phyloP scores from a whole-genome alignment of 2,113 vertebrate genomes.

The Passer montanus region DNA sequence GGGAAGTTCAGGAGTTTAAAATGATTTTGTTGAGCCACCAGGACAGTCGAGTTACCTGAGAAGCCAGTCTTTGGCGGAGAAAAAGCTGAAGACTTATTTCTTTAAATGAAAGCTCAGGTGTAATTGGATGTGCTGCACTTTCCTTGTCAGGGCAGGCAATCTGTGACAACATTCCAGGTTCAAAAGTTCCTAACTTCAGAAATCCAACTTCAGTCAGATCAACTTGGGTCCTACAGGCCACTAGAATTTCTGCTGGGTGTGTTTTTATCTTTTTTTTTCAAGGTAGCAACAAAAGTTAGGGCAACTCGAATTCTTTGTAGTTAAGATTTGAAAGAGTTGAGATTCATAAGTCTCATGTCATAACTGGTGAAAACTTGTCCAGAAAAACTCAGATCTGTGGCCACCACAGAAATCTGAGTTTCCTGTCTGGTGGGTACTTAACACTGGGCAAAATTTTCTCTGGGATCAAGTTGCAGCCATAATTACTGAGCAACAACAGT shows the following conservation, averaged over 20 bases:
- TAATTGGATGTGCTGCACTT: slow-evolving; percentile 57
- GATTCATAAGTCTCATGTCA: neutral
- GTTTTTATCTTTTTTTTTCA: slow-evolving; percentile 31
- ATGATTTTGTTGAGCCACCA: neutral
- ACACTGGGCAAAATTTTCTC: neutral
- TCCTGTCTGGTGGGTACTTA: neutral
- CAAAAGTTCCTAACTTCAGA: slow-evolving; percentile 58
- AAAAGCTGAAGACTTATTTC: neutral
- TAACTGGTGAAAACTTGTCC: neutral
- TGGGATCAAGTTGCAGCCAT: neutral
- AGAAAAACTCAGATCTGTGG: neutral
- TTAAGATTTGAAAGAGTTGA: neutral
- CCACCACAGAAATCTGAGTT: neutral
- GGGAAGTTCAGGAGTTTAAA: slow-evolving; percentile 29
- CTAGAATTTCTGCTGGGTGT: slow-evolving; percentile 16
- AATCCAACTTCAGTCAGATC: slow-evolving; percentile 34
- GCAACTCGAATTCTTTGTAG: neutral
- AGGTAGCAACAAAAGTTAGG: neutral
- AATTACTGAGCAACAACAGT: neutral
- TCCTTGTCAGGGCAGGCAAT: slow-evolving; percentile 36
- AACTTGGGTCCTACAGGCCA: slow-evolving; percentile 15
- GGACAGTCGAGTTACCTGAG: neutral
- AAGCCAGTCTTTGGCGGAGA: neutral
- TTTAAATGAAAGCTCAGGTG: slow-evolving; percentile 49
- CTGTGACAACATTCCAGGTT: slow-evolving; percentile 33